These are phyloP conservation scores for Pipra filicauda DNA, from an alignment of 2,113 vertebrate genomes.

Conservation along the genomic window DNA sequence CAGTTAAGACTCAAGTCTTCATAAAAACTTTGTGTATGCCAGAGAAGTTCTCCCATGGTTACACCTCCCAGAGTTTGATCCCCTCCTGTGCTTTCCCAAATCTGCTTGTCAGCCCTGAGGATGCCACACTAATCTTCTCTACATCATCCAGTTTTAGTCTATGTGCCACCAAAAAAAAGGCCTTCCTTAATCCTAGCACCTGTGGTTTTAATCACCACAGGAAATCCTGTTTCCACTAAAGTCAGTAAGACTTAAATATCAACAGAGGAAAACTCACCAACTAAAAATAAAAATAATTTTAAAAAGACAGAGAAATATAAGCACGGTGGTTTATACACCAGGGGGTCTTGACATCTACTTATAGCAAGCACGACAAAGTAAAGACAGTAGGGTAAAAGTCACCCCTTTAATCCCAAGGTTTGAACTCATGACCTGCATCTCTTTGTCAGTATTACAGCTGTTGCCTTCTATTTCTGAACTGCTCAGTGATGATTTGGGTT, in stretches of 20 bases:
- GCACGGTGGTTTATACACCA: background rate
- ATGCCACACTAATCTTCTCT: conserved; percentile 44
- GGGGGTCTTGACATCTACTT: background rate
- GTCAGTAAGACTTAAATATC: conserved; percentile 26
- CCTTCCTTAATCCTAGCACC: conserved; percentile 53
- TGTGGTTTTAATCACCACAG: conserved; percentile 60
- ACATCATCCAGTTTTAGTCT: background rate
- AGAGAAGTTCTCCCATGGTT: background rate
- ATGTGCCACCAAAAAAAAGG: background rate
- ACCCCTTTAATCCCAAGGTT: conserved; percentile 33
- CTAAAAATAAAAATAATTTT: conserved; percentile 27
- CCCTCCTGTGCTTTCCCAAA: background rate
- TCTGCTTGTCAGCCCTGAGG: background rate
- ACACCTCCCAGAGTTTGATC: background rate
- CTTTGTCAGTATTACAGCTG: conserved; percentile 6
- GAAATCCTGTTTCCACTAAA: conserved; percentile 58
- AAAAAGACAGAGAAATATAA: background rate
- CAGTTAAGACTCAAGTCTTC: background rate
- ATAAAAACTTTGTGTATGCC: background rate
- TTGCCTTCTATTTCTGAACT: conserved; percentile 21
- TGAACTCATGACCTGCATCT: conserved; percentile 35
- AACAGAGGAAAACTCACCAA: conserved; percentile 9
- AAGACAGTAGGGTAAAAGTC: conserved; percentile 33
- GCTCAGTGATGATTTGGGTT: background rate
- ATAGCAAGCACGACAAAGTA: conserved; percentile 13